phyloP scores from a whole-genome alignment of 2,797 vertebrate genomes.

The Rhynchonycteris naso region DNA sequence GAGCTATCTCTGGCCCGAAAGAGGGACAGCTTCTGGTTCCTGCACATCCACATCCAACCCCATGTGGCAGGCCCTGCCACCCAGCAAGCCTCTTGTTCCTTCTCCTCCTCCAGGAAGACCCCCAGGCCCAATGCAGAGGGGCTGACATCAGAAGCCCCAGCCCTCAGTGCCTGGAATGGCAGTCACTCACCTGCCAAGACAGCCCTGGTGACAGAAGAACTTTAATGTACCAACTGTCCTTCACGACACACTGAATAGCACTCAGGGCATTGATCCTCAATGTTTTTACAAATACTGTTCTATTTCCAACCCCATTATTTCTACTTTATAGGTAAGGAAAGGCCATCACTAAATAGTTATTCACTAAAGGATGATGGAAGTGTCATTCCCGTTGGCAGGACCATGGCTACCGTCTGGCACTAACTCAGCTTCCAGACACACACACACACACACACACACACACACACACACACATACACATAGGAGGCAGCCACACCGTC shows the following conservation, averaged over 20 bases:
- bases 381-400: background rate
- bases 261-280: background rate
- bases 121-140: no score
- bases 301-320: background rate
- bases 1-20: background rate
- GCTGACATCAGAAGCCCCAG: no score
- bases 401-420: background rate
- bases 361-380: background rate
- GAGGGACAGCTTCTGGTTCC: background rate
- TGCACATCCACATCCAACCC: background rate
- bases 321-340: no score
- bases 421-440: background rate
- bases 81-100: background rate
- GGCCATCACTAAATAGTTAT: background rate
- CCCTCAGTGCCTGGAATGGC: no score
- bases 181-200: background rate
- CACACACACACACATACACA: background rate
- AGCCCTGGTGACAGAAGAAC: background rate
- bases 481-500: background rate
- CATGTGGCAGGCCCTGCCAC: background rate
- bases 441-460: no score
- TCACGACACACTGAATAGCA: background rate
- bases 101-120: background rate
- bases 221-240: background rate
- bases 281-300: background rate